phyloP scores from a whole-genome alignment of 2,113 vertebrate species.

The Ursus arctos region DNA sequence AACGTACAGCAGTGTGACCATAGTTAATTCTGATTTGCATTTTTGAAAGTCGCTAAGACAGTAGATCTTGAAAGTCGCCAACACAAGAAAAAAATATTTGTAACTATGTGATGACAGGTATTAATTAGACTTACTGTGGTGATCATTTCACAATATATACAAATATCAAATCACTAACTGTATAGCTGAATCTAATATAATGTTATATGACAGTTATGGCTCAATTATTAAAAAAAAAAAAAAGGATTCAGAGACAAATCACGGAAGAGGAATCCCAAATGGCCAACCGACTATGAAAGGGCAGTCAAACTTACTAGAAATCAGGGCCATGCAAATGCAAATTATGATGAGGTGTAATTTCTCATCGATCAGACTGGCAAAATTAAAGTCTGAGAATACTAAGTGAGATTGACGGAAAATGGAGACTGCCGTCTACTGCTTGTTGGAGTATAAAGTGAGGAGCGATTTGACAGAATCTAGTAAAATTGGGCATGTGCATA shows the following conservation, averaged over 20 bases:
- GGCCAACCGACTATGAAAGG: neutral
- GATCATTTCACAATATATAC: neutral
- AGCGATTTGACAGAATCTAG: neutral
- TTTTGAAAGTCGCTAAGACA: neutral
- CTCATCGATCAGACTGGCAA: neutral
- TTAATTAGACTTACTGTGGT: neutral
- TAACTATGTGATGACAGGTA: neutral
- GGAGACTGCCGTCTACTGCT: neutral
- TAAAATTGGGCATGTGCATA: neutral
- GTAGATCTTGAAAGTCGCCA: neutral
- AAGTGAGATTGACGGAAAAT: neutral
- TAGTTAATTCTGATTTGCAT: neutral
- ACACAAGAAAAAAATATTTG: neutral
- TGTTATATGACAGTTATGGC: neutral
- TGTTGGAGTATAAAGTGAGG: neutral
- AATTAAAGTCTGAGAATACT: constrained; percentile 10
- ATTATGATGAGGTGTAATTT: neutral
- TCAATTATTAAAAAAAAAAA: neutral
- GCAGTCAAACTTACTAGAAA: neutral
- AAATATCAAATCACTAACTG: neutral
- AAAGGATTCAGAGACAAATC: neutral
- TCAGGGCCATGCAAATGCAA: neutral
- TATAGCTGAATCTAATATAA: neutral
- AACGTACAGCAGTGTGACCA: neutral
- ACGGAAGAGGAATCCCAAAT: neutral